phyloP scores from a whole-genome alignment of 2,113 vertebrate species.

The Phrynosoma platyrhinos region DNA sequence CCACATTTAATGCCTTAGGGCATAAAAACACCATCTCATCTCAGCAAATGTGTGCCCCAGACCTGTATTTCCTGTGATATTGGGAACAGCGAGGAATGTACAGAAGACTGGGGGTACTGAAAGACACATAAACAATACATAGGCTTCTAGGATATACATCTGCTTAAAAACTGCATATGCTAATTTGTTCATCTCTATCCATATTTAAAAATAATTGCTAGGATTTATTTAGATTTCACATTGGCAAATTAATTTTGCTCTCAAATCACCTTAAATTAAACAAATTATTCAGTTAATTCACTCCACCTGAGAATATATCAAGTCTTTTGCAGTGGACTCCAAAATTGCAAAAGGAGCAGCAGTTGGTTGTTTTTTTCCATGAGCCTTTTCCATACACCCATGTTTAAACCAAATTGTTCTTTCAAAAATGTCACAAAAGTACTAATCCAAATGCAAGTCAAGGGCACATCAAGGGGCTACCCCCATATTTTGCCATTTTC shows the following conservation, averaged over 20 bases:
- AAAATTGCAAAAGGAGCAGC: background rate
- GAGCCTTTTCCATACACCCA: background rate
- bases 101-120: background rate
- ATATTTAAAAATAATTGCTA: background rate
- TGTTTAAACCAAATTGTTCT: background rate
- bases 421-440: background rate
- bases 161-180: background rate
- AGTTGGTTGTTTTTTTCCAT: background rate
- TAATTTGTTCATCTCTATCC: background rate
- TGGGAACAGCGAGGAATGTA: background rate
- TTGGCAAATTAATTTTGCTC: background rate
- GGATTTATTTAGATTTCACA: background rate
- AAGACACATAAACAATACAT: background rate
- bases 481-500: background rate
- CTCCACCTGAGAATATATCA: background rate
- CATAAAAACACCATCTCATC: background rate
- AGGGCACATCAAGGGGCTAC: background rate
- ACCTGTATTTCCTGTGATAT: background rate
- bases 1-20: background rate
- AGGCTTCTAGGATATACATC: background rate
- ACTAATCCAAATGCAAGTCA: background rate
- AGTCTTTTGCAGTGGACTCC: background rate
- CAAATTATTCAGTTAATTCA: slow-evolving; percentile 9
- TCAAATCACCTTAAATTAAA: background rate
- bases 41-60: background rate